A percentile compares a stretch with the other conserved stretches of the same genome.
These are phyloP conservation scores for Tupaia chinensis DNA, from an alignment of 2,113 vertebrate genomes.

Conservation along the genomic window DNA sequence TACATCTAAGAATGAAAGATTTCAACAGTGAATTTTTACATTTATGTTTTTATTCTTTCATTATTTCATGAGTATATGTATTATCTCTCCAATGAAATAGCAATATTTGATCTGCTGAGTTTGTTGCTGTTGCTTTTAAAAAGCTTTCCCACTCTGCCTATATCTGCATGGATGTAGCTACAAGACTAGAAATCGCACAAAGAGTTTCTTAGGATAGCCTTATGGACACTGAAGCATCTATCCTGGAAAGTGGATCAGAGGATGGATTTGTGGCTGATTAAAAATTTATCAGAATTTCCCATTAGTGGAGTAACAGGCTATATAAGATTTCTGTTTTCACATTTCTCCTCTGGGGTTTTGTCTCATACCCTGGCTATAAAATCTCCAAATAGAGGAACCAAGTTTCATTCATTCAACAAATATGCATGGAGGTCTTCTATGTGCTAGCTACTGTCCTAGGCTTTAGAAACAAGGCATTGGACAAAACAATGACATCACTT, in stretches of 20 bases:
- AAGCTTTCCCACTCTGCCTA: background rate
- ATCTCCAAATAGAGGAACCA: background rate
- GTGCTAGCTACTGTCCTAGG: background rate
- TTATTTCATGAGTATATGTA: background rate
- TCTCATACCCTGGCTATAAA: background rate
- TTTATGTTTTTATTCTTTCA: background rate
- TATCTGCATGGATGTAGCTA: background rate
- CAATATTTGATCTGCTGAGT: background rate
- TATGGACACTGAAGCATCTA: background rate
- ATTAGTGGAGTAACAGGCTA: background rate
- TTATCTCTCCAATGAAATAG: background rate
- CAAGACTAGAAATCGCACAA: background rate
- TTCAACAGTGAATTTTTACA: background rate
- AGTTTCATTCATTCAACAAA: background rate
- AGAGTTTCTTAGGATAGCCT: background rate
- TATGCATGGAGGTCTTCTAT: background rate
- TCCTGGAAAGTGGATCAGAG: background rate
- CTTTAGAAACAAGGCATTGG: background rate
- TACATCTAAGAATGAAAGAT: background rate
- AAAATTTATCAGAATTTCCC: background rate
- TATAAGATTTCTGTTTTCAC: background rate
- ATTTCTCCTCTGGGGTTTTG: background rate
- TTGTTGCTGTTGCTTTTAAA: background rate
- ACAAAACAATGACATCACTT: background rate
- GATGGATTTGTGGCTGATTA: background rate